phyloP scores from a whole-genome alignment of 2,113 vertebrate species.

The Callithrix jacchus region DNA sequence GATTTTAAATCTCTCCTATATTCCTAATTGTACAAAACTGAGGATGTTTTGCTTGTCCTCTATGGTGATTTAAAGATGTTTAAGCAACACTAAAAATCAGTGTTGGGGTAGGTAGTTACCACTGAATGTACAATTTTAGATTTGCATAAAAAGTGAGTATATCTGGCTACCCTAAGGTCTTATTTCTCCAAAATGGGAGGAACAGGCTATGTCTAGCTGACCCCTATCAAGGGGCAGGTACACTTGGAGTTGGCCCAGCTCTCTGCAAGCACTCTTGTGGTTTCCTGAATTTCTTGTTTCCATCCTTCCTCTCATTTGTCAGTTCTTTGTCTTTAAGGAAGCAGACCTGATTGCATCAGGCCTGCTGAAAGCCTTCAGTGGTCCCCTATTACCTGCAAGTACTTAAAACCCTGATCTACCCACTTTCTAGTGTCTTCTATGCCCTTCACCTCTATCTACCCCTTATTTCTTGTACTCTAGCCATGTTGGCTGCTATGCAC shows the following conservation, averaged over 20 bases:
- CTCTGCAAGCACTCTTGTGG: neutral
- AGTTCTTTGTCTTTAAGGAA: neutral
- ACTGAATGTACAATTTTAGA: neutral
- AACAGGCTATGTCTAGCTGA: neutral
- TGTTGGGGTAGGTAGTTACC: neutral
- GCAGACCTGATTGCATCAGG: neutral
- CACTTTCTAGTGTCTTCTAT: neutral
- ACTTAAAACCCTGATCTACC: neutral
- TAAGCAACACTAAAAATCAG: neutral
- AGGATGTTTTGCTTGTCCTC: neutral
- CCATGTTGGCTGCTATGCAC: rapidly evolving
- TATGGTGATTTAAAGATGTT: neutral
- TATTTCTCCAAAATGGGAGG: neutral
- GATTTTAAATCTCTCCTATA: neutral
- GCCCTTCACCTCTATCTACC: neutral
- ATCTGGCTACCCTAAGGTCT: rapidly evolving
- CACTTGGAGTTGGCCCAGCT: neutral
- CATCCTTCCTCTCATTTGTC: neutral
- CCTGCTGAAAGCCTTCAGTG: neutral
- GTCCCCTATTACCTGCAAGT: neutral
- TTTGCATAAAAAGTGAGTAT: neutral
- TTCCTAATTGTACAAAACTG: neutral
- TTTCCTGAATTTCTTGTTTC: neutral
- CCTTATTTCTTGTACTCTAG: neutral
- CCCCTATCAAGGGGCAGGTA: neutral